Base-by-base conservation (phyloP, 2,113 vertebrate species). In the Zapornia atra region DNA sequence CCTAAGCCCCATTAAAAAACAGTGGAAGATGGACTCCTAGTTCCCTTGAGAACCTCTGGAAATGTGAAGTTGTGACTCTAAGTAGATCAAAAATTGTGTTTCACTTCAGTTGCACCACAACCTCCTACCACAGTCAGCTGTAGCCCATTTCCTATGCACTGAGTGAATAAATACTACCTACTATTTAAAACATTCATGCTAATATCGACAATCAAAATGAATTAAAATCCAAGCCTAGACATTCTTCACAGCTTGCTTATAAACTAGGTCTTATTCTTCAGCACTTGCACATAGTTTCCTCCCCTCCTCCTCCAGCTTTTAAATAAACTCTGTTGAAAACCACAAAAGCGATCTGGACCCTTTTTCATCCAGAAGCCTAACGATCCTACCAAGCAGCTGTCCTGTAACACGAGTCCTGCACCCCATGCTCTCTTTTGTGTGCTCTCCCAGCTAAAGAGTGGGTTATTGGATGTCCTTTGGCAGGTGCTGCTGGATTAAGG, bases 401-500 rank as follows among this genome's bases (percentile, higher is more conserved):
- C 77, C 64, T 96, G 98, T 94, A 98, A 98, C 80, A 33, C 2
- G 97, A 98, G 95, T 95, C 63, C 71, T 12, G 33, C 2, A 0
- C 36, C 40, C 42, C 31, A 50, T 0, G 0, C 9, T 42, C 51
- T 60, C 78, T 57, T 83, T 90, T 96, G 88, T 93, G 50, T 79
- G 82, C 63, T 70, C 83, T 93, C 53, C 51, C 91, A 87, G 91
- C 78, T 83, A 84, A 98, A 97, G 95, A 95, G 92, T 12, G 34
- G 97, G 97, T 96, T 97, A 98, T 98, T 97, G 88, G 97, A 86
- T 97, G 97, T 97, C 96, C 86, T 46, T 44, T 70, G 96, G 97
- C 98, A 98, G 98, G 98, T 98, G 98, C 91, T 97, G 12, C 78
- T 53, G 93, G 94, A 98, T 98, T 97, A 98, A 96, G 81, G 70